A percentile compares a stretch with the other conserved stretches of the same genome.
phyloP scores from a whole-genome alignment of 2,888 invertebrate species.

The Boloria euphrosyne region DNA sequence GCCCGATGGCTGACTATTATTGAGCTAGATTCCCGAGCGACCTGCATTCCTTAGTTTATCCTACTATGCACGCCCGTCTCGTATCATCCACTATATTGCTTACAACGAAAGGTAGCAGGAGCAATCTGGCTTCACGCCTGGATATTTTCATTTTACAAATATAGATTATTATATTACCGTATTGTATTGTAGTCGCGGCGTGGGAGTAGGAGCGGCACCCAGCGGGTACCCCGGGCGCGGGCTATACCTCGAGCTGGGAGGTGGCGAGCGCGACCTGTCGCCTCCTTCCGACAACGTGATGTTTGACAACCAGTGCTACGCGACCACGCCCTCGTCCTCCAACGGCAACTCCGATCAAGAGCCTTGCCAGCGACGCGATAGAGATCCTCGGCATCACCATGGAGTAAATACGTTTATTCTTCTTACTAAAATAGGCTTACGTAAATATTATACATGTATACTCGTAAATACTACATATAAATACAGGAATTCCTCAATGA shows the following conservation, averaged over 20 bases:
- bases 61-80: too few relatives aligned
- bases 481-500: too few relatives aligned
- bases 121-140: too few relatives aligned
- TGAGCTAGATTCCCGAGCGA: too few relatives aligned
- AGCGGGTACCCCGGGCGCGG: slow-evolving; percentile 87
- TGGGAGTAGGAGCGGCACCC: slow-evolving; percentile 74
- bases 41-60: too few relatives aligned
- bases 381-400: slow-evolving; percentile 83
- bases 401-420: slow-evolving; percentile 67
- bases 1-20: too few relatives aligned
- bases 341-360: slow-evolving; percentile 96
- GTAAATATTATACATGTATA: too few relatives aligned
- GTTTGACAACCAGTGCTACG: slow-evolving; percentile 97
- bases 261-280: slow-evolving; percentile 86
- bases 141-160: too few relatives aligned
- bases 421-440: neutral
- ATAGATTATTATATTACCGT: neutral
- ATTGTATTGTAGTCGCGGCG: slow-evolving; percentile 59
- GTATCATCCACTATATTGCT: too few relatives aligned
- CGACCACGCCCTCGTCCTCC: slow-evolving; percentile 96
- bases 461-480: too few relatives aligned
- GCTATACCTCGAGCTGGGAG: slow-evolving; percentile 88
- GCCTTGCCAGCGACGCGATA: slow-evolving; percentile 83
- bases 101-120: too few relatives aligned
- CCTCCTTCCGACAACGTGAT: slow-evolving; percentile 96